phyloP scores from a whole-genome alignment of 2,797 vertebrate species.

The Sternotherus odoratus region DNA sequence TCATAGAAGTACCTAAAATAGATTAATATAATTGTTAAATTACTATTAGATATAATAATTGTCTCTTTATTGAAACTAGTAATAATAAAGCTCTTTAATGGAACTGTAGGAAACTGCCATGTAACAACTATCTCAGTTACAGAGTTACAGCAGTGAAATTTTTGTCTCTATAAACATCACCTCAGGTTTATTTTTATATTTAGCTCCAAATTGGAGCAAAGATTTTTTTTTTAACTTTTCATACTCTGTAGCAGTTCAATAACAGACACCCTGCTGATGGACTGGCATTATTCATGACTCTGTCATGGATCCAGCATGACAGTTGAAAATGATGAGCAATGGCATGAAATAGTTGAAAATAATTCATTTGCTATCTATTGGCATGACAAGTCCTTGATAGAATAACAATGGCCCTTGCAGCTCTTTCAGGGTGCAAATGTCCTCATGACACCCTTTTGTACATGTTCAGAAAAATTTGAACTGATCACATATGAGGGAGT shows the following conservation, averaged over 20 bases:
- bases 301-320: not conserved
- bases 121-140: not conserved
- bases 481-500: not conserved
- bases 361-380: not conserved
- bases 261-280: not conserved
- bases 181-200: fast-evolving
- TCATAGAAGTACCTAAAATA: not conserved
- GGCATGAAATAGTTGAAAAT: not conserved
- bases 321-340: not conserved
- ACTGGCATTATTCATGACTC: not conserved
- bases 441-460: not conserved
- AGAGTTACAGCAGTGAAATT: not conserved
- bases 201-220: not conserved
- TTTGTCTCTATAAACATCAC: not conserved
- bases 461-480: not conserved
- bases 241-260: not conserved
- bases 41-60: not conserved
- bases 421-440: not conserved
- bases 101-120: not conserved
- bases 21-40: not conserved
- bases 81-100: not conserved
- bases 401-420: not conserved
- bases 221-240: not conserved
- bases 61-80: not conserved
- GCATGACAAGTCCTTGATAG: not conserved